Conservation (phyloP, 2,888 invertebrate genomes). For the Brachypterus glaber region DNA sequence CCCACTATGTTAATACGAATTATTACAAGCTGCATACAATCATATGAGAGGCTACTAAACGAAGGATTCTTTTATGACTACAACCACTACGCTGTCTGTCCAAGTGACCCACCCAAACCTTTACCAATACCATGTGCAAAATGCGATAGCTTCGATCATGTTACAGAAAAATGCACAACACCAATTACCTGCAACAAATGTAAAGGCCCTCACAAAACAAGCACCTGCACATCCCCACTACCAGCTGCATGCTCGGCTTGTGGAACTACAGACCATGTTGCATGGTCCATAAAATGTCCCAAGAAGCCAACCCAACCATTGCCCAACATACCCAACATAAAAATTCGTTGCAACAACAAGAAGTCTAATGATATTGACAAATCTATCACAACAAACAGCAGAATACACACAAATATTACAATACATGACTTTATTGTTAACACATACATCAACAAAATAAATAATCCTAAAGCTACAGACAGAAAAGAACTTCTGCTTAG, state of each 20-base stretch:
- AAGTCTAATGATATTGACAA: conserved; percentile 7
- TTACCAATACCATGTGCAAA: no score
- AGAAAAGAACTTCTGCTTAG: conserved; percentile 6
- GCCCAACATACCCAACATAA: conserved; percentile 10
- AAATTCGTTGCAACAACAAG: conserved; percentile 9
- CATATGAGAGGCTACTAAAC: no score
- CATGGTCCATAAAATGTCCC: conserved; percentile 13
- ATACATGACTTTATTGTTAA: conserved; percentile 5
- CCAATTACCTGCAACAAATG: no score
- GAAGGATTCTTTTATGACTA: no score
- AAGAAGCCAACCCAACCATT: conserved; percentile 11
- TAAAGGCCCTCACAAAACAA: no score
- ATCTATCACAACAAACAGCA: conserved; percentile 4
- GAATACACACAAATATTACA: conserved; percentile 9
- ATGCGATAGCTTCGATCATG: no score
- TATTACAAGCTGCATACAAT: no score
- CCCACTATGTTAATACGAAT: no score
- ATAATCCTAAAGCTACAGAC: conserved; percentile 4
- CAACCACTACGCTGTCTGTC: no score
- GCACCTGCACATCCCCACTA: conserved; percentile 4
- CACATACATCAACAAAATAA: no score
- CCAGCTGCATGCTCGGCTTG: conserved; percentile 11
- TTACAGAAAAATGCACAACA: no score
- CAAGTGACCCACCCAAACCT: no score
- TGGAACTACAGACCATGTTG: conserved; percentile 11